These are phyloP conservation scores for Condylura cristata DNA, from an alignment of 2,113 vertebrate species.

Conservation along the genomic window DNA sequence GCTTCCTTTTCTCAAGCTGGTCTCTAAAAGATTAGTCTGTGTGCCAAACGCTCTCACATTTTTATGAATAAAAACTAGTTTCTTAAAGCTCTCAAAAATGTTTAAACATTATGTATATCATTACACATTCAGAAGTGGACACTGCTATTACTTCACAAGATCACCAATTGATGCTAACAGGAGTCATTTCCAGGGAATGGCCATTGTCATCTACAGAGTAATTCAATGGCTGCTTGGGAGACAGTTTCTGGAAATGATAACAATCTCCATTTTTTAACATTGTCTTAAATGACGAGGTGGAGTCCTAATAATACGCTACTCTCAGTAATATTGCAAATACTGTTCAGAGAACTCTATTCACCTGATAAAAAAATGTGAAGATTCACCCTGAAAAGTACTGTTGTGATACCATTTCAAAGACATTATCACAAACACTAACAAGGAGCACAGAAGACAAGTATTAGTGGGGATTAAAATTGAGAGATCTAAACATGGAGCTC, in stretches of 20 bases:
- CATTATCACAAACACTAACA: background rate
- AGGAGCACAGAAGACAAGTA: background rate
- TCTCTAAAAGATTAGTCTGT: background rate
- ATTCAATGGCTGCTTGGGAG: background rate
- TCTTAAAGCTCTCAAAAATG: background rate
- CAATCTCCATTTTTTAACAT: background rate
- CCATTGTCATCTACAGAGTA: background rate
- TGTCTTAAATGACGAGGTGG: background rate
- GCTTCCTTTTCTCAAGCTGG: background rate
- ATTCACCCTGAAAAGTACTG: background rate
- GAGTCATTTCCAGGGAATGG: background rate
- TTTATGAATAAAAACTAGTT: background rate
- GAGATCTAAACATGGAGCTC: background rate
- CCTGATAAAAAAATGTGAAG: constrained; percentile 20
- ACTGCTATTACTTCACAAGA: background rate
- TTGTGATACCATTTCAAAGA: background rate
- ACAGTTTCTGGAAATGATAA: background rate
- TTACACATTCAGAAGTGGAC: background rate
- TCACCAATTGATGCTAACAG: background rate
- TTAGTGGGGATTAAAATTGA: background rate
- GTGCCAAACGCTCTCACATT: background rate
- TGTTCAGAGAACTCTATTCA: background rate
- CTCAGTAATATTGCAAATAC: background rate
- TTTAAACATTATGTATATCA: background rate
- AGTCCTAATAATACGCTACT: background rate